A percentile compares a stretch with the other conserved stretches of the same genome.
Evolutionary conservation across 2,888 invertebrate species (phyloP).

Genomic region (Pterostichus niger): DNA sequence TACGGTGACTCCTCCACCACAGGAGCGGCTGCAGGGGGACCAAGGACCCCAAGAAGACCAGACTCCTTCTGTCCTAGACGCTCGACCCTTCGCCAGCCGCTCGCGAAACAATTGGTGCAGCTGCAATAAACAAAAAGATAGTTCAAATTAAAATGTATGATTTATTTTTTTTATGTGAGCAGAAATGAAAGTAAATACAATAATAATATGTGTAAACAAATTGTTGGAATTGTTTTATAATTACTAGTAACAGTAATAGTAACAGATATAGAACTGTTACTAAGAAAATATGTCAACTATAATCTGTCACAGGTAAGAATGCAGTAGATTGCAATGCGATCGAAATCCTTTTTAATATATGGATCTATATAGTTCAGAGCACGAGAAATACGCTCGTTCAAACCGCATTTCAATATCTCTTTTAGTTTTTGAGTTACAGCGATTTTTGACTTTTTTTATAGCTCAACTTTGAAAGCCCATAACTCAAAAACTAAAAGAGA

Average conservation of each 20-base stretch:
- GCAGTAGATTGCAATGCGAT: neutral
- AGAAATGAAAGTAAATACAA: neutral
- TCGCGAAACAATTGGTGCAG: slow-evolving; percentile 75
- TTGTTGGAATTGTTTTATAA: neutral
- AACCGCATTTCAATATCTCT: too few relatives aligned
- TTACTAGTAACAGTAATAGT: neutral
- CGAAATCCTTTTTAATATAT: too few relatives aligned
- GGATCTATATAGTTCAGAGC: too few relatives aligned
- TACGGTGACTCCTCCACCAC: slow-evolving; percentile 87
- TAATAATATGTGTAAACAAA: too few relatives aligned
- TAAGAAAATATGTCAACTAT: too few relatives aligned
- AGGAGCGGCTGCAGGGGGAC: slow-evolving; percentile 87
- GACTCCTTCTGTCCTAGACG: slow-evolving; percentile 74
- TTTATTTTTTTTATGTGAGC: neutral
- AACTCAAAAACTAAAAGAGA: too few relatives aligned
- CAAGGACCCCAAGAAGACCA: slow-evolving; percentile 88
- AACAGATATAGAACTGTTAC: neutral
- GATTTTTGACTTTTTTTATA: too few relatives aligned
- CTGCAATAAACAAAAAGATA: slow-evolving; percentile 71
- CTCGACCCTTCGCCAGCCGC: slow-evolving; percentile 72
- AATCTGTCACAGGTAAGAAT: too few relatives aligned
- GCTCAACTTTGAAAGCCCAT: too few relatives aligned
- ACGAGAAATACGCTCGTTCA: too few relatives aligned
- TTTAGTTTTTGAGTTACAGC: too few relatives aligned
- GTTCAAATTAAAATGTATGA: neutral